Conservation (phyloP, 2,888 invertebrate genomes). For the Aelia acuminata region DNA sequence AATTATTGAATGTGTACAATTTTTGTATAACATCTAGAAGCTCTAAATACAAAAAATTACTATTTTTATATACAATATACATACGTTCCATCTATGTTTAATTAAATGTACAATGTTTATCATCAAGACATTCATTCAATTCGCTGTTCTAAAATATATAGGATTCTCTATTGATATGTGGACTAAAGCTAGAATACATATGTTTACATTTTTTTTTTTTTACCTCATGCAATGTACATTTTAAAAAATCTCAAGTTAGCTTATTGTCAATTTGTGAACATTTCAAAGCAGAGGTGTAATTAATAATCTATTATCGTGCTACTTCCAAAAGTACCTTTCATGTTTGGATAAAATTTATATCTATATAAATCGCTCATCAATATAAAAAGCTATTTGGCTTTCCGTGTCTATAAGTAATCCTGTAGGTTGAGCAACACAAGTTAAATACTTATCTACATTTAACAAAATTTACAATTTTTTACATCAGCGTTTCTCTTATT, state of each 20-base stretch:
- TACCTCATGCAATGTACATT: constrained; percentile 29
- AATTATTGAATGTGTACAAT: constrained; percentile 53
- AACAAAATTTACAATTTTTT: constrained; percentile 46
- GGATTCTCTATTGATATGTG: constrained; percentile 57
- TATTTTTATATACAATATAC: constrained; percentile 54
- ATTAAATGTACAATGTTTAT: constrained; percentile 55
- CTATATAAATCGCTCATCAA: constrained; percentile 2
- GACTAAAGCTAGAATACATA: constrained; percentile 56
- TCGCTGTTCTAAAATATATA: constrained; percentile 50
- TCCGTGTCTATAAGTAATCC: constrained; percentile 17
- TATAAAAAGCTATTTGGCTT: constrained; percentile 48
- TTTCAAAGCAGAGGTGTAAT: constrained; percentile 47
- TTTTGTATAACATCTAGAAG: constrained; percentile 47
- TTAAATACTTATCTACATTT: constrained; percentile 36
- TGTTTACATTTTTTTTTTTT: constrained; percentile 49
- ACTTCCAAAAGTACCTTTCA: constrained; percentile 32
- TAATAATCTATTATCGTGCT: constrained; percentile 40
- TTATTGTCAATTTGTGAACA: constrained; percentile 46
- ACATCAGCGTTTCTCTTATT: constrained; percentile 18
- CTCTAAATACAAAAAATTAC: constrained; percentile 56
- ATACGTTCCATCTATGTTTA: constrained; percentile 43
- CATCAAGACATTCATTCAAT: constrained; percentile 9
- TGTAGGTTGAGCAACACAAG: constrained; percentile 48
- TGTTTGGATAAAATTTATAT: background rate
- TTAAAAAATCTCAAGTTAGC: constrained; percentile 46